Evolutionary conservation across 1,140 invertebrate species (phyloP).

Genomic region (Eriosoma lanigerum): DNA sequence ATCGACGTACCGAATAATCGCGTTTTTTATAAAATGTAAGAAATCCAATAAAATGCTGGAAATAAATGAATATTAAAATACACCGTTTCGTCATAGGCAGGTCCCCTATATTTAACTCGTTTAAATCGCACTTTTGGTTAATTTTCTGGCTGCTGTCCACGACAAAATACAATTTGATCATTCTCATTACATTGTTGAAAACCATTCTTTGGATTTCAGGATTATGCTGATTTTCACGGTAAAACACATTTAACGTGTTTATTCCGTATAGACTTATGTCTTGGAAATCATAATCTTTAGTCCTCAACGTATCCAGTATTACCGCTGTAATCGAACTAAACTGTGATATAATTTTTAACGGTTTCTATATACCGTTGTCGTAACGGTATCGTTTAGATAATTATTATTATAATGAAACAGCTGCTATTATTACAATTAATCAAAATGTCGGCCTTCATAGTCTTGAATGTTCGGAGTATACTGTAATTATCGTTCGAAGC

Average conservation of each 20-base stretch:
- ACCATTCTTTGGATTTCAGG: not conserved
- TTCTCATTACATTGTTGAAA: not conserved
- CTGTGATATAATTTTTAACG: too few relatives aligned
- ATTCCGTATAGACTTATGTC: not conserved
- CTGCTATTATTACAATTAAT: constrained; percentile 16
- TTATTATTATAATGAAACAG: not conserved
- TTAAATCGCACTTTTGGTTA: not conserved
- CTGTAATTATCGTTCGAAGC: not conserved
- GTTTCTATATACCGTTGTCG: too few relatives aligned
- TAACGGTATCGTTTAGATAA: too few relatives aligned
- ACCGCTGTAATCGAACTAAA: not conserved
- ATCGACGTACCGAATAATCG: not conserved
- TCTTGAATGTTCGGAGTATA: not conserved
- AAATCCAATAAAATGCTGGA: not conserved
- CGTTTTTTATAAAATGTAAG: constrained; percentile 10
- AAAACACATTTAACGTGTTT: constrained; percentile 19
- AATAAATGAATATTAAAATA: not conserved
- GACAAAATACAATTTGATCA: not conserved
- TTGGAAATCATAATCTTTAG: not conserved
- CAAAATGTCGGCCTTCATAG: not conserved
- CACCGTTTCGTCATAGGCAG: too few relatives aligned
- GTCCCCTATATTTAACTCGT: too few relatives aligned
- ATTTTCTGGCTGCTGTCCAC: not conserved
- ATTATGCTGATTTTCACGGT: not conserved
- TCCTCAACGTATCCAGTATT: not conserved